A percentile compares a stretch with the other conserved stretches of the same genome.
phyloP scores from a whole-genome alignment of 2,888 invertebrate genomes.

The Antitype chi region DNA sequence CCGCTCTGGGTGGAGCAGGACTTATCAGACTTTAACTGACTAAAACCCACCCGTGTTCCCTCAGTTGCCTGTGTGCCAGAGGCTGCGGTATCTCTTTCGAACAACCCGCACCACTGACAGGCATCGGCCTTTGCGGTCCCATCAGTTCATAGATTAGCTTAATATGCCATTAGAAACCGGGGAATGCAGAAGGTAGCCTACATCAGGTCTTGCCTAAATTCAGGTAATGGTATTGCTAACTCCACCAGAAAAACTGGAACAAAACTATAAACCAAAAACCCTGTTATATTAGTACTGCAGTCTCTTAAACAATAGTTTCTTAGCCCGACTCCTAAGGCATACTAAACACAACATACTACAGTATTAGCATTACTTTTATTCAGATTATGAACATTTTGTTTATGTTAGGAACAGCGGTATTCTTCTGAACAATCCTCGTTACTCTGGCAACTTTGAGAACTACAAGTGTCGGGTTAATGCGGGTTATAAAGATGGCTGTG shows the following conservation, averaged over 20 bases:
- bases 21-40: too few relatives aligned
- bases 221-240: too few relatives aligned
- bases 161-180: too few relatives aligned
- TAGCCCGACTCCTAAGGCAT: not conserved
- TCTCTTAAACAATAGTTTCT: slow-evolving; percentile 12
- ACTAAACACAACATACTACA: slow-evolving; percentile 13
- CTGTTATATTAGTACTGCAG: not conserved
- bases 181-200: too few relatives aligned
- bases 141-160: too few relatives aligned
- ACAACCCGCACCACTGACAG: too few relatives aligned
- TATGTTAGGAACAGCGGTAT: slow-evolving; percentile 49
- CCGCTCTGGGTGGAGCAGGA: too few relatives aligned
- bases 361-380: slow-evolving; percentile 51
- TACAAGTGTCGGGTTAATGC: not conserved
- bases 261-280: not conserved
- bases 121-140: too few relatives aligned
- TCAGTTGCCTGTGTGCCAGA: too few relatives aligned
- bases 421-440: slow-evolving; percentile 61
- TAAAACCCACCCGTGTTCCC: too few relatives aligned
- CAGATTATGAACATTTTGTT: slow-evolving; percentile 62
- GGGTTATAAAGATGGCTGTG: slow-evolving; percentile 9
- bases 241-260: not conserved
- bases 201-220: too few relatives aligned
- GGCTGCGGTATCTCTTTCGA: too few relatives aligned
- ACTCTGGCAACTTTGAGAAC: slow-evolving; percentile 51